Base-by-base conservation (phyloP, 2,113 vertebrate species). In the Electrona antarctica region DNA sequence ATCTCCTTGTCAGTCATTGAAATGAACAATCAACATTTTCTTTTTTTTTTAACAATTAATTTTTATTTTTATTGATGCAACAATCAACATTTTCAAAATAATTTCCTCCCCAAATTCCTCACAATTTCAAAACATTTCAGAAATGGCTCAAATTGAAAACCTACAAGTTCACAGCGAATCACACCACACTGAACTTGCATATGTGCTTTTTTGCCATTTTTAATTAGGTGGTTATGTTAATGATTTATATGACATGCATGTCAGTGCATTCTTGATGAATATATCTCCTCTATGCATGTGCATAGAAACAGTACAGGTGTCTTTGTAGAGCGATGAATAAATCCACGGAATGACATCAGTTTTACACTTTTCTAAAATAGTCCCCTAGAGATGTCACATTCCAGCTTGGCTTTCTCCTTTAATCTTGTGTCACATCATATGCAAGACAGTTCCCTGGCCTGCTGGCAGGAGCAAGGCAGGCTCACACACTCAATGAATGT, bases 401-500 rank as follows among this genome's bases (percentile, higher is more conserved):
- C 47, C 33, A 13, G 52, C 57, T 41, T 64, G 47, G 2, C 10
- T 46, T 57, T 51, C 46, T 57, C 15, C 11, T 21, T 58, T 29
- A 59, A 29, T 29, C 57, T 14, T 47, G 21, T 49, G 21, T 21
- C 14, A n/a, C n/a, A 21, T 14, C 57, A 8, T 33, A 49, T n/a
- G n/a, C n/a, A n/a, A n/a, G n/a, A n/a, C 67, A 69, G 6, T 48
- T 10, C 7, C 14, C 14, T 50, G 9, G 56, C 63, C 67, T 47
- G 57, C 67, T 47, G 57, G 14, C 57, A 50, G 55, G 67, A 8
- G 12, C 21, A 60, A 76, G 60, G 60, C 76, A 76, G 60, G 64
- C 76, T 79, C 77, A 21, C 70, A 59, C 72, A 21, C 46, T 62
- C 54, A 76, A 63, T 41, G 60, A 64, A 77, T 82, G 70, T 69